Base-by-base conservation (phyloP, 2,113 vertebrate genomes). In the Bos javanicus region DNA sequence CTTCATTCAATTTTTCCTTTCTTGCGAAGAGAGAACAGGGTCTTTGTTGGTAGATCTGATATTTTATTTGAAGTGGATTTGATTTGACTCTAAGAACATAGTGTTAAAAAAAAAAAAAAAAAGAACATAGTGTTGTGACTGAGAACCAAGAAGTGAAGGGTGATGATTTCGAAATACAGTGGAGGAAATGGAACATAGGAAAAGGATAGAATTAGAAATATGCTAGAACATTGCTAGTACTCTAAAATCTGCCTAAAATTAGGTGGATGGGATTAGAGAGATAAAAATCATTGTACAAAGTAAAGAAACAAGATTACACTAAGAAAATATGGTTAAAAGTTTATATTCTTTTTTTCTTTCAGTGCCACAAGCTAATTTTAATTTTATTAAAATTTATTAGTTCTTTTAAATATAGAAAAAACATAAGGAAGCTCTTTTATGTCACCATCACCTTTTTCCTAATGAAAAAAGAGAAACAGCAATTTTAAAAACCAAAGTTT, bases 131-230 rank as follows among this genome's bases (percentile, higher is more conserved):
- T 54, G 84, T 71, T 88, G 25, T 89, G 78, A 81, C 59, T 81
- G 78, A 84, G 21, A 83, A 87, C 19, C 10, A 2, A 91, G 33
- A 19, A 92, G 52, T 64, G 25, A 74, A 84, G 23, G 19, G 25
- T 93, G 50, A 85, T 91, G 21, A 89, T 76, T 96, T 97, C 26
- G 87, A 96, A 96, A 71, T 43, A 94, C 5, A 80, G 13, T 60
- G 4, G 26, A 87, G 19, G 33, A 96, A 94, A 83, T n/a, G 33
- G 52, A 94, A 30, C n/a, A 6, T 36, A 84, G 59, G 36, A 11
- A 86, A 95, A 81, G 0, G 14, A 60, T 26, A 78, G 54, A 82
- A 54, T 67, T 33, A 93, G 36, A 92, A 78, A 9, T 9, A 76
- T 14, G 11, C 3, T 88, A 33, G 15, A 81, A 15, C 25, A 19